Evolutionary conservation across 2,797 vertebrate genomes (phyloP), one percentile per base, ranked within the genome.

Genomic region (Dryobates pubescens): DNA sequence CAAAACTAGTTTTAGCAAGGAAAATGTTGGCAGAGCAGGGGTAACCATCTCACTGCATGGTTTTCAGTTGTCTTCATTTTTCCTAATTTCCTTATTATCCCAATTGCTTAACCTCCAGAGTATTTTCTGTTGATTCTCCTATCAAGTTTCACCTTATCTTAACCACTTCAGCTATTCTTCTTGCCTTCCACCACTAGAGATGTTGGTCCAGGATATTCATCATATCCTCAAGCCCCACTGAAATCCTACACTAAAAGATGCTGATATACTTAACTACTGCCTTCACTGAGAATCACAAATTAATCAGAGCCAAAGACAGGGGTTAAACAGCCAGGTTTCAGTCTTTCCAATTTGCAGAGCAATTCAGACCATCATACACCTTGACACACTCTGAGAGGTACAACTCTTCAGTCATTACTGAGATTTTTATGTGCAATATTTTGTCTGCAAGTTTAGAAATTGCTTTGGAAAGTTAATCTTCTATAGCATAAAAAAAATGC

Each of bases 201-300:
- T 49, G 3, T 58, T 36, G 17, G 18, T 70, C 57, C n/a, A 73
- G 34, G 23, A 58, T 7, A 19, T n/a, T 45, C 2, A 3, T 47
- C 20, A 17, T 26, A 19, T 27, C 26, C 49, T 72, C 57, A 79
- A 67, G 32, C 6, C 9, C 26, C 43, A 38, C 13, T 56, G 72
- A 94, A 81, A 73, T 49, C 17, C 30, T 23, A 13, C 10, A 36
- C 2, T 53, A 13, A 14, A 58, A 27, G 18, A 30, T 45, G 19
- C 11, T 16, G 24, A 47, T 38, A 26, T 49, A 15, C 15, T 47
- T 68, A 64, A 30, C 43, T 61, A 16, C 14, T 8, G 9, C 10
- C 5, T 17, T 51, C 26, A 68, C 2, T 0, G 0, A 24, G 58
- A 61, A 45, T 6, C 43, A 63, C 67, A 67, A 56, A 16, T 6